phyloP scores from a whole-genome alignment of 2,797 vertebrate genomes.

The Philypnodon macrostomus region DNA sequence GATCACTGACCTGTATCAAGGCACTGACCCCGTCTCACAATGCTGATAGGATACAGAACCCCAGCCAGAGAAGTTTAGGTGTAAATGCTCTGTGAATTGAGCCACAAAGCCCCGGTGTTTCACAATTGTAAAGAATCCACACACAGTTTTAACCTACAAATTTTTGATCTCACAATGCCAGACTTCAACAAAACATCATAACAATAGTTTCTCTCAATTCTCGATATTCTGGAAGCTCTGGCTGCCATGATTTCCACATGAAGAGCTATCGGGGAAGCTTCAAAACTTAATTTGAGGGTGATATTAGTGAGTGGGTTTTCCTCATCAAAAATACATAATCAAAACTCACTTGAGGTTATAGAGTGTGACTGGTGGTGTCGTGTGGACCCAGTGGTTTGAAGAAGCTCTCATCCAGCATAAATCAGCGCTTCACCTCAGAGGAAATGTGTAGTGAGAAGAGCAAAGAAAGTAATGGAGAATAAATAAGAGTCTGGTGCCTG shows the following conservation, averaged over 20 bases:
- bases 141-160: too few relatives aligned
- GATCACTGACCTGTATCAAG: too few relatives aligned
- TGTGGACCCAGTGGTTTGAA: conserved; percentile 1
- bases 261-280: not conserved
- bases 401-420: conserved; percentile 5
- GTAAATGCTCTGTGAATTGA: too few relatives aligned
- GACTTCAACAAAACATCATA: not conserved
- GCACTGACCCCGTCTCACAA: too few relatives aligned
- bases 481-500: not conserved
- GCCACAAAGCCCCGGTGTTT: too few relatives aligned
- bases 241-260: not conserved
- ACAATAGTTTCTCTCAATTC: not conserved
- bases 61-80: too few relatives aligned
- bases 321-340: not conserved
- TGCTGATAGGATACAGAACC: too few relatives aligned
- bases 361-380: conserved; percentile 8
- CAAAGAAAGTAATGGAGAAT: not conserved
- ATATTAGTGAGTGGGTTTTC: conserved; percentile 11
- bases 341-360: conserved; percentile 13
- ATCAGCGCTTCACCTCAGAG: conserved; percentile 27
- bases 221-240: too few relatives aligned
- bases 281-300: not conserved
- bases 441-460: not conserved
- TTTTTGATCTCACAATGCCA: too few relatives aligned
- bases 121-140: too few relatives aligned